Conservation (phyloP, 1,140 invertebrate species). For the Drosophila punjabiensis region DNA sequence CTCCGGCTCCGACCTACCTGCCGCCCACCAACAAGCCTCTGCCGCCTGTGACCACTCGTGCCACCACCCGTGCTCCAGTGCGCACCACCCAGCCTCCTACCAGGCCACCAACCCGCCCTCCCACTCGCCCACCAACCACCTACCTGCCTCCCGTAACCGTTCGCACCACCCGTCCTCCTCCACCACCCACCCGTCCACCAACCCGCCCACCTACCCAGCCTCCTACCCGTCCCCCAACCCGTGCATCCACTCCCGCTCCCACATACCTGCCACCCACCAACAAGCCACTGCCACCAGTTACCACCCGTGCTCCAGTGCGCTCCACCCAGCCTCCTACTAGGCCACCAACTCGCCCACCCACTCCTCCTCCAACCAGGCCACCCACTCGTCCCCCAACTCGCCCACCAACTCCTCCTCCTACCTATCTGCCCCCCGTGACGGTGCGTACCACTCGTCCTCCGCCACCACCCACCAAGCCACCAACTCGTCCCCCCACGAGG, state of each 20-base stretch:
- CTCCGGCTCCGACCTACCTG: constrained; percentile 16
- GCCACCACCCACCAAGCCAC: constrained; percentile 35
- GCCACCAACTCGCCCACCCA: constrained; percentile 22
- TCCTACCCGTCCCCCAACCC: constrained; percentile 27
- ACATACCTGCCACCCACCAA: constrained; percentile 71
- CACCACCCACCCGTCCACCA: constrained; percentile 39
- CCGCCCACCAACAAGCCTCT: constrained; percentile 26
- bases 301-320: constrained; percentile 30
- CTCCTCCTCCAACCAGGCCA: constrained; percentile 20
- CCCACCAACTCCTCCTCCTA: constrained; percentile 28
- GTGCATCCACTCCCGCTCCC: constrained; percentile 21
- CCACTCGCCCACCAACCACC: constrained; percentile 50
- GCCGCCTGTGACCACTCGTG: constrained; percentile 15
- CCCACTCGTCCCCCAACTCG: constrained; percentile 25
- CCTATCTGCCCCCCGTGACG: constrained; percentile 48
- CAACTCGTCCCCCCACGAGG: constrained; percentile 35
- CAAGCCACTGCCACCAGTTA: constrained; percentile 53
- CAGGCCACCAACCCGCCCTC: constrained; percentile 50
- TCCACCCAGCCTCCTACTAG: constrained; percentile 52
- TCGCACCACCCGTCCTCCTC: constrained; percentile 37
- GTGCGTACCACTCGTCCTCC: constrained; percentile 35
- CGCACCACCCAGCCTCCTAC: constrained; percentile 59
- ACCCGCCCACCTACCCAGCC: constrained; percentile 20
- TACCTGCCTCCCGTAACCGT: constrained; percentile 65
- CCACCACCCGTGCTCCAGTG: constrained; percentile 25